These are phyloP conservation scores for Caenorhabditis inopinata DNA, from an alignment of 1,140 invertebrate species.

Conservation along the genomic window DNA sequence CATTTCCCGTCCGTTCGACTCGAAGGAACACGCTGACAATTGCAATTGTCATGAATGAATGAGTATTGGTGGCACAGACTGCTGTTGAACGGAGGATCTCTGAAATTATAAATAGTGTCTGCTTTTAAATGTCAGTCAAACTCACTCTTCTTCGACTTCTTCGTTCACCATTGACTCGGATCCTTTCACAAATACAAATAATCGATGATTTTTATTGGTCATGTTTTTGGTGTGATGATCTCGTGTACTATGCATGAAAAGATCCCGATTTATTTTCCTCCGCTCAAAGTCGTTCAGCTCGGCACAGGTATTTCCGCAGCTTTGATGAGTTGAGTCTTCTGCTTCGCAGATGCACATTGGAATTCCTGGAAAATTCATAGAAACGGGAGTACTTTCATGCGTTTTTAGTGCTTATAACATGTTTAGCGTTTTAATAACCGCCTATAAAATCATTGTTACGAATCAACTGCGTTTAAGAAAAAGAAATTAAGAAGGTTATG, in stretches of 20 bases:
- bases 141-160: neutral
- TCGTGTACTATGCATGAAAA: neutral
- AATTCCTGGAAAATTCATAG: neutral
- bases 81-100: neutral
- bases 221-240: neutral
- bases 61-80: neutral
- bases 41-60: neutral
- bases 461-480: no score
- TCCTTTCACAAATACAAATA: slow-evolving; percentile 2
- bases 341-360: neutral
- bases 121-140: no score
- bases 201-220: slow-evolving; percentile 12
- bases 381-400: no score
- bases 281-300: neutral
- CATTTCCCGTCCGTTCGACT: neutral
- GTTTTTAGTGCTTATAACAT: no score
- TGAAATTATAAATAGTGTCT: neutral
- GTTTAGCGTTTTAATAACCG: no score
- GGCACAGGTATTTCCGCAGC: neutral
- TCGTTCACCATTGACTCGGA: neutral
- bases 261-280: neutral
- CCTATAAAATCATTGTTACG: no score
- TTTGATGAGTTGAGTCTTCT: neutral
- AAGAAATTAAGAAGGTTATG: no score
- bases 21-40: neutral